Percentiles rank a stretch among this genome's conserved stretches.
These are phyloP conservation scores for Lepus americanus DNA, from an alignment of 2,113 vertebrate species.

Conservation along the genomic window DNA sequence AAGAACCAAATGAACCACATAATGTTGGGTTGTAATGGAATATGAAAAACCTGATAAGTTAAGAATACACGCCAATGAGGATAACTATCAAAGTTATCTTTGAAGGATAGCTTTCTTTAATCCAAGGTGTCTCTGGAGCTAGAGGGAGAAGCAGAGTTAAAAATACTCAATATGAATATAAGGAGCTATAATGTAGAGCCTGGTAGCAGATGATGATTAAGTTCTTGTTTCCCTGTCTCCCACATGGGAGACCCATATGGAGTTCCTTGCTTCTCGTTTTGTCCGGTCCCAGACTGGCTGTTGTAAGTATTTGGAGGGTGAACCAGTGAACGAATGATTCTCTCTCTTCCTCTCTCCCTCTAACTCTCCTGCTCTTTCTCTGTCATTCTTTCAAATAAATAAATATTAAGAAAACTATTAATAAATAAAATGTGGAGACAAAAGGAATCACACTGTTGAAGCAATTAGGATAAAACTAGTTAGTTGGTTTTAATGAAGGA, in stretches of 20 bases:
- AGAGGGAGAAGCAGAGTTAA: not conserved
- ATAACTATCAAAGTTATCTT: conserved; percentile 7
- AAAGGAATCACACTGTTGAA: not conserved
- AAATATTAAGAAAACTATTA: too few species aligned
- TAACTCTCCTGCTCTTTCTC: too few species aligned
- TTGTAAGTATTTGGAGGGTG: too few species aligned
- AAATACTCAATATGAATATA: not conserved
- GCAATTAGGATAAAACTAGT: not conserved
- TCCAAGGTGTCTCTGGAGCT: not conserved
- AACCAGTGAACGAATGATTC: too few species aligned
- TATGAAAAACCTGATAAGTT: not conserved
- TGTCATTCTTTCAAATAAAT: too few species aligned
- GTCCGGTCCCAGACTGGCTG: too few species aligned
- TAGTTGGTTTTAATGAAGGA: not conserved
- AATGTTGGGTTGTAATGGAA: not conserved
- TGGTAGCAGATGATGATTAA: too few species aligned
- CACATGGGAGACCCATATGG: too few species aligned
- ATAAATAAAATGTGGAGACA: not conserved
- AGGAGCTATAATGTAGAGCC: not conserved
- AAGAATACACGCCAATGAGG: not conserved
- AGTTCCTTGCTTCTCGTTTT: too few species aligned
- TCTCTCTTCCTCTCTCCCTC: too few species aligned
- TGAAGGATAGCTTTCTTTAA: not conserved
- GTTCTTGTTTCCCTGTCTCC: too few species aligned
- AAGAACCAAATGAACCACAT: not conserved